These are phyloP conservation scores for Cyclopterus lumpus DNA, from an alignment of 2,797 vertebrate species.

Conservation along the genomic window DNA sequence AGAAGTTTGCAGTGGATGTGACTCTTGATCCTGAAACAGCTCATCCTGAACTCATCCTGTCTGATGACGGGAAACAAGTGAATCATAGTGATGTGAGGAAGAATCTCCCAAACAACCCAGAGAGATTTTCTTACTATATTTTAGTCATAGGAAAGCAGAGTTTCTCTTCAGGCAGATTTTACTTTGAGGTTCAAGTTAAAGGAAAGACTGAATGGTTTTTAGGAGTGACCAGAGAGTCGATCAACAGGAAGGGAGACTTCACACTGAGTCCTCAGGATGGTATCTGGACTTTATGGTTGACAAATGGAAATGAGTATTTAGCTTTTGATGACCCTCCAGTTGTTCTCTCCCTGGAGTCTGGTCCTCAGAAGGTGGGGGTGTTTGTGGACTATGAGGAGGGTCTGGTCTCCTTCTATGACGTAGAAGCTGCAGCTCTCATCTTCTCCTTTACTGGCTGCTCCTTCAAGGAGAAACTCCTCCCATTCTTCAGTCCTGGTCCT, in stretches of 20 bases:
- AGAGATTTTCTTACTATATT: background rate
- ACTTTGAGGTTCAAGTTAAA: slow-evolving; percentile 47
- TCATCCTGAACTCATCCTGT: background rate
- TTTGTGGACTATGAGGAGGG: slow-evolving; percentile 16
- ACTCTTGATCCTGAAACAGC: slow-evolving; percentile 48
- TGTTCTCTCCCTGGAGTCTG: background rate
- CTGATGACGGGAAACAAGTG: slow-evolving; percentile 37
- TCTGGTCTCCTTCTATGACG: slow-evolving; percentile 16
- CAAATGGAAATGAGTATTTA: background rate
- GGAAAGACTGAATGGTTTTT: slow-evolving; percentile 16
- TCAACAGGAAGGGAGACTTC: background rate
- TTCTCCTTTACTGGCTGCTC: background rate
- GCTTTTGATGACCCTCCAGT: fast-evolving
- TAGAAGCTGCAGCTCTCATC: slow-evolving; percentile 3
- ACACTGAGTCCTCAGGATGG: background rate
- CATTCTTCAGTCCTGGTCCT: background rate
- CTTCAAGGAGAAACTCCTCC: background rate
- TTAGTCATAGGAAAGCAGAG: slow-evolving; percentile 28
- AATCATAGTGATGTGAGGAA: background rate
- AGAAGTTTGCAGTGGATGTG: background rate
- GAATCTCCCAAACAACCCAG: slow-evolving; percentile 4
- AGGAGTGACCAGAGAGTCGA: slow-evolving; percentile 32
- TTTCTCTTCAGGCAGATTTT: slow-evolving; percentile 29
- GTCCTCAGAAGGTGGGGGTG: background rate
- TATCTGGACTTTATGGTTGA: background rate